Evolutionary conservation across 2,888 invertebrate species (phyloP), one percentile per base, ranked within the genome.

Genomic region (Callyntrura guangdongensis): DNA sequence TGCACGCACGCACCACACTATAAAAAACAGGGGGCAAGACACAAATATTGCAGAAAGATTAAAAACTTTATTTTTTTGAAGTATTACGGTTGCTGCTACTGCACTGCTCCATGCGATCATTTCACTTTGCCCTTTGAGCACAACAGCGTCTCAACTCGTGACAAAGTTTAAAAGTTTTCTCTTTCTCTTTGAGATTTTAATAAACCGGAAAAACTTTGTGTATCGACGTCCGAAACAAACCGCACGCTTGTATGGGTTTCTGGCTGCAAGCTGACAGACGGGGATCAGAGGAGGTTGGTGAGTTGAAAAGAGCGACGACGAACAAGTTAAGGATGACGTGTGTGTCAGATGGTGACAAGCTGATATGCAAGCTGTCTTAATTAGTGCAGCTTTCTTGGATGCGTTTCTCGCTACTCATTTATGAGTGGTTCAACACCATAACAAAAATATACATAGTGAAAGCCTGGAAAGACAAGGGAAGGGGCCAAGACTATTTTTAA

Each of bases 281-380:
- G 14, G 12, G 53, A 53, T n/a, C n/a, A n/a, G 36, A 36, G 36
- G 36, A 36, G 36, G 36, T 36, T 36, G 36, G 36, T 2, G 6
- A 36, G 3, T 2, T 2, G 36, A 36, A 36, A 36, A 36, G 36
- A 36, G 36, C 2, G 36, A 36, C 36, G 36, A 61, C 61, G n/a
- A 53, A 9, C 5, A 59, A 59, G 59, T 59, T 59, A n/a, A 6
- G 14, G n/a, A 17, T 36, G 36, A 36, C 36, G 36, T 6, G 36
- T 36, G 36, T 82, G 64, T 82, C 82, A 82, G 61, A 82, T 84
- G 49, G 84, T 84, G 84, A 84, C 82, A 82, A 20, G 45, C 64
- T 88, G 88, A 89, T 89, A 77, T 89, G 61, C 89, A 85, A 89
- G 85, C 77, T 85, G 64, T 67, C 85, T 89, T 89, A 85, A 89